Percentiles rank a stretch among this genome's conserved stretches.
Evolutionary conservation across 2,888 invertebrate species (phyloP).

Genomic region (Autographa pulchrina): DNA sequence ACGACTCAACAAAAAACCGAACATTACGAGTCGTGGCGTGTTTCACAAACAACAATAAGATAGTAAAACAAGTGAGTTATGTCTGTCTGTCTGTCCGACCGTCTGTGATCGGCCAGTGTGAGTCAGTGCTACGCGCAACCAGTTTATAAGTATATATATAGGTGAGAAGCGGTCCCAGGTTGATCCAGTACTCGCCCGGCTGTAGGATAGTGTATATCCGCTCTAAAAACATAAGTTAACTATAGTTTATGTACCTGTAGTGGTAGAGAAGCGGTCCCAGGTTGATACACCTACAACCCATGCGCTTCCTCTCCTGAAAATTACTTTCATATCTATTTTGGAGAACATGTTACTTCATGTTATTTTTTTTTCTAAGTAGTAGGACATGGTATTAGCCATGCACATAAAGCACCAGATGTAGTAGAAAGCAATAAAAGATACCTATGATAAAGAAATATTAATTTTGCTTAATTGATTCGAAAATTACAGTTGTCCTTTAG

Average conservation of each 20-base stretch:
- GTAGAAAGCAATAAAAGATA: too few species aligned
- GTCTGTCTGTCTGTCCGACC: slow-evolving; percentile 62
- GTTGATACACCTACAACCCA: not conserved
- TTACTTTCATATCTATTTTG: not conserved
- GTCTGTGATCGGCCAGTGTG: slow-evolving; percentile 53
- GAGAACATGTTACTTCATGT: not conserved
- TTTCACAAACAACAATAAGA: slow-evolving; percentile 71
- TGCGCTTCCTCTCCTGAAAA: not conserved
- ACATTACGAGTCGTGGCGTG: slow-evolving; percentile 58
- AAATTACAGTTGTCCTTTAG: too few species aligned
- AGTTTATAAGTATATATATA: not conserved
- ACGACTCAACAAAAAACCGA: slow-evolving; percentile 72
- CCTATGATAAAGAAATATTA: too few species aligned
- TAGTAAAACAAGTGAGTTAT: slow-evolving; percentile 70
- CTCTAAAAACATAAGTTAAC: too few species aligned
- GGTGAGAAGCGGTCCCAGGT: not conserved
- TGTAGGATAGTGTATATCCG: too few species aligned
- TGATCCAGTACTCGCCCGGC: too few species aligned
- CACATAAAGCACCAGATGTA: too few species aligned
- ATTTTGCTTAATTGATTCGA: too few species aligned
- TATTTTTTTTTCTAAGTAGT: too few species aligned
- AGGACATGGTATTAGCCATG: too few species aligned
- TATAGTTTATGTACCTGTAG: too few species aligned
- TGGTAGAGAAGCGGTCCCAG: not conserved
- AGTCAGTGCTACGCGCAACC: slow-evolving; percentile 18